Base-by-base conservation (phyloP, 2,797 vertebrate genomes). In the Centropyge bicolor region DNA sequence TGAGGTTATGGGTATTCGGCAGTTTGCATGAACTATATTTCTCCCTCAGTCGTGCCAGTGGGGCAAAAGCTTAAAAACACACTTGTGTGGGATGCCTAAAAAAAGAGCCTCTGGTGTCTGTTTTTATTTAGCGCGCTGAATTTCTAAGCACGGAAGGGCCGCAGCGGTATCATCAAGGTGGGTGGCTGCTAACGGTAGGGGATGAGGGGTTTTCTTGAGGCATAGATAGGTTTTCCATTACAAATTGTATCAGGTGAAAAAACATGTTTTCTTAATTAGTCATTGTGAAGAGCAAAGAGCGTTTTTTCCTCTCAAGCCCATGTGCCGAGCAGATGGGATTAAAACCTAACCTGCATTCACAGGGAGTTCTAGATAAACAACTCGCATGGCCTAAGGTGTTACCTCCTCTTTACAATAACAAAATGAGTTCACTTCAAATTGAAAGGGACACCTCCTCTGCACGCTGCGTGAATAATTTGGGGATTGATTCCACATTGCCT, bases 261-360 rank as follows among this genome's bases (percentile, higher is more conserved):
- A 92, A 86, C 84, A 79, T 45, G 66, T 87, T 82, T 83, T 82
- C 61, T 77, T 88, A 93, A 92, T 93, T 88, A 78, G 38, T 85
- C 70, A 62, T 80, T 86, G 80, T 82, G 77, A 84, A 90, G 63
- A 78, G 60, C 20, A 8, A 43, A 35, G 54, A 75, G 51, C 70
- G 17, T 19, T 12, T 40, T 78, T 78, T 72, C 51, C 57, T 63
- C 46, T 76, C 35, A 31, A 78, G 45, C 36, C 46, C 92, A 93
- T 86, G 43, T 93, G 93, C 79, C 27, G 70, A 78, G 71, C 93
- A 94, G 92, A 93, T 93, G 93, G 82, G 81, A 76, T 83, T 75
- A 74, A 74, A 86, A 80, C 48, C 65, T n/a, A 68, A 62, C 45
- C 17, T 0, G 54, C 56, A 56, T 76, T 88, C 78, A 52, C 77